These are phyloP conservation scores for Rhipidura dahli DNA, from an alignment of 2,113 vertebrate species.

Conservation along the genomic window DNA sequence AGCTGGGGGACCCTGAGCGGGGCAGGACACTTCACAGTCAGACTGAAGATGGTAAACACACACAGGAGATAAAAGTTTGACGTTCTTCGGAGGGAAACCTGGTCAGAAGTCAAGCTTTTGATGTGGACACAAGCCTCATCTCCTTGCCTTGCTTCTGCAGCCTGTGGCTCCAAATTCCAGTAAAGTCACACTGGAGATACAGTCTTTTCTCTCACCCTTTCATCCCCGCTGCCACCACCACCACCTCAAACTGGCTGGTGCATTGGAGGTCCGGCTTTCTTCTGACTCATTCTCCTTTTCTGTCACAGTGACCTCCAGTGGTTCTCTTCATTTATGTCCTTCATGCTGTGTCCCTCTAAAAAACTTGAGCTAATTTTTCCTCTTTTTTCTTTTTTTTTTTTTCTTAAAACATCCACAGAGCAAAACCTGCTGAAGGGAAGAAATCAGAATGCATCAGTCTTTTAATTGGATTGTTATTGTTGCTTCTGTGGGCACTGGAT, in stretches of 20 bases:
- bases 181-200: neutral
- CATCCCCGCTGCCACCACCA: neutral
- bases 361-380: neutral
- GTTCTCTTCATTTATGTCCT: constrained; percentile 10
- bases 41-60: neutral
- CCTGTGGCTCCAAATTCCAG: neutral
- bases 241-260: neutral
- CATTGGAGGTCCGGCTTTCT: neutral
- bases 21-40: neutral
- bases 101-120: neutral
- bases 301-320: constrained; percentile 57
- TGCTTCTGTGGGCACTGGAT: neutral
- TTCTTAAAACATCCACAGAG: neutral
- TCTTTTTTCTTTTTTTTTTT: no score
- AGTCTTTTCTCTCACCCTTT: neutral
- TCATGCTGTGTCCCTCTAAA: neutral
- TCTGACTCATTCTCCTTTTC: constrained; percentile 10
- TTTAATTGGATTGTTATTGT: neutral
- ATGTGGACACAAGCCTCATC: neutral
- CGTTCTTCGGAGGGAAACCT: neutral
- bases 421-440: neutral
- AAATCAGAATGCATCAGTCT: neutral
- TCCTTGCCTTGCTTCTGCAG: neutral
- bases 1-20: neutral
- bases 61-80: neutral